Percentiles rank a stretch among this genome's conserved stretches.
These are phyloP conservation scores for Lycopodina hypogea DNA, from an alignment of 37 sponge, comb jelly and placozoan species.

Conservation along the genomic window DNA sequence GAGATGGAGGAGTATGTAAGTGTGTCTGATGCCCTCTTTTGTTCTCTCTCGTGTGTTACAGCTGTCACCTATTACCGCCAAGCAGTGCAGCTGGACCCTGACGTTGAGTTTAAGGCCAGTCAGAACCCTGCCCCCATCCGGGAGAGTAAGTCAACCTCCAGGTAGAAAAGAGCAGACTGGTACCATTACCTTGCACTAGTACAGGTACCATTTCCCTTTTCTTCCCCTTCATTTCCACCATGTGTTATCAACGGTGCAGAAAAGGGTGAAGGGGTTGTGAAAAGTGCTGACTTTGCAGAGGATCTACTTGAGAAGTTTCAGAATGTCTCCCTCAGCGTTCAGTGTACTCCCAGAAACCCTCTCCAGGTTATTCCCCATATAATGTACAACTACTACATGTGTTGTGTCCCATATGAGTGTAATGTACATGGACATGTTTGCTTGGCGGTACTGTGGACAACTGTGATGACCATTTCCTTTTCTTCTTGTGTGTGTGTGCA, in stretches of 20 bases:
- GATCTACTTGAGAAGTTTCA: not conserved
- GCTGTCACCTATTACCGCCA: conserved; percentile 74
- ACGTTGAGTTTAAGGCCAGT: conserved; percentile 47
- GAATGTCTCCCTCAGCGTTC: not conserved
- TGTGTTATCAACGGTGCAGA: not conserved
- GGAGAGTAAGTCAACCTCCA: not conserved
- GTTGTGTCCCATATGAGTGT: too few species aligned
- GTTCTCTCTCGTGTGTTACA: not conserved
- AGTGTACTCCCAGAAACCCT: not conserved
- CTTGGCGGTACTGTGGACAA: too few species aligned
- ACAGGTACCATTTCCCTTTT: not conserved
- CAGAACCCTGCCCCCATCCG: not conserved
- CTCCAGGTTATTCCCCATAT: too few species aligned
- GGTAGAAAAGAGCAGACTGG: not conserved
- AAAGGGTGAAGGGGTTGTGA: not conserved
- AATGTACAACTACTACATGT: too few species aligned
- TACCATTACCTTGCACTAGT: not conserved
- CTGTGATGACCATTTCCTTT: too few species aligned
- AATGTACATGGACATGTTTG: too few species aligned
- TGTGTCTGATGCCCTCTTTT: too few species aligned
- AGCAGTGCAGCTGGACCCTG: conserved; percentile 79
- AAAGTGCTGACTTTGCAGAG: not conserved
- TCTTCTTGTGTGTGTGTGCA: too few species aligned
- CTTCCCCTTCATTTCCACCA: not conserved
- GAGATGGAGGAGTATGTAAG: too few species aligned